These are phyloP conservation scores for Edolisoma coerulescens DNA, from an alignment of 2,113 vertebrate genomes.

Conservation along the genomic window DNA sequence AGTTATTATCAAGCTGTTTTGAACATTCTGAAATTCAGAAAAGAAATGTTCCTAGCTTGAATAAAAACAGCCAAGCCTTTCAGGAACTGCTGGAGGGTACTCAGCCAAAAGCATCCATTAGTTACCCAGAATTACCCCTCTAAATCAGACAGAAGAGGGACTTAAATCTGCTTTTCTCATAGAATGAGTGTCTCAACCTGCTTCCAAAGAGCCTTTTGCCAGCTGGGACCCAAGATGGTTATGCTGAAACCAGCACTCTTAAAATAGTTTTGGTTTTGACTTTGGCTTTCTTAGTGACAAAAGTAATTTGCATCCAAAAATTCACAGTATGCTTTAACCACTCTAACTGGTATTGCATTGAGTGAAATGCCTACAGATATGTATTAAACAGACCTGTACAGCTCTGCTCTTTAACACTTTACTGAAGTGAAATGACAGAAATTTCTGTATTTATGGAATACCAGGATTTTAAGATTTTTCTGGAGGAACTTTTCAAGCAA, in stretches of 20 bases:
- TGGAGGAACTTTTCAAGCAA: background rate
- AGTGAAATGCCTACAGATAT: background rate
- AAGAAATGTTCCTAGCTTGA: background rate
- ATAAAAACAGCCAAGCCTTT: constrained; percentile 19
- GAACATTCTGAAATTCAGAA: background rate
- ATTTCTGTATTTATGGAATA: background rate
- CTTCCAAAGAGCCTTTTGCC: constrained; percentile 26
- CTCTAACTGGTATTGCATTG: rapidly evolving
- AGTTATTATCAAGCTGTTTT: background rate
- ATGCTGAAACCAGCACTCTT: constrained; percentile 37
- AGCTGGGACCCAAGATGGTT: constrained; percentile 24
- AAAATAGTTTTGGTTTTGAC: constrained; percentile 36
- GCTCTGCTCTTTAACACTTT: background rate
- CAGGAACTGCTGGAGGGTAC: constrained; percentile 41
- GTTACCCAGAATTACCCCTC: constrained; percentile 38
- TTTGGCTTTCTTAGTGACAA: background rate
- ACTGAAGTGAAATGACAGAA: background rate
- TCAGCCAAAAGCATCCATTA: constrained; percentile 40
- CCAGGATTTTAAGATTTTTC: background rate
- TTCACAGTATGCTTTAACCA: background rate
- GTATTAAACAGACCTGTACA: background rate
- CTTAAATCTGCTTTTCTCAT: background rate
- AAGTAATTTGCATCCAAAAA: background rate
- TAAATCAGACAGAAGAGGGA: constrained; percentile 39
- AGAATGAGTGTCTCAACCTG: background rate